phyloP scores from a whole-genome alignment of 2,888 invertebrate species.

The Heteropelma amictum region DNA sequence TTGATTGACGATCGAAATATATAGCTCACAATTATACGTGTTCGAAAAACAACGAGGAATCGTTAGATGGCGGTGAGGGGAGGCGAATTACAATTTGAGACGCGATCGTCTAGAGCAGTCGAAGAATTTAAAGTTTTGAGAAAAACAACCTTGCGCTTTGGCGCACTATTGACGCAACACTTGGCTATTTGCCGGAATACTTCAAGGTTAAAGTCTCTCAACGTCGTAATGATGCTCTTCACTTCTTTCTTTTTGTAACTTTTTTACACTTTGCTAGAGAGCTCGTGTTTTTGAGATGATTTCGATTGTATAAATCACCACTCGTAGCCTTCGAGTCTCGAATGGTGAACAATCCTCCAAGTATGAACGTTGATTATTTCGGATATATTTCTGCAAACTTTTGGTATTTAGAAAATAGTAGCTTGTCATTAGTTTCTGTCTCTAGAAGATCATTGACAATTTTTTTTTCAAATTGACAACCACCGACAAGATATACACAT shows the following conservation, averaged over 20 bases:
- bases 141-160: conserved; percentile 9
- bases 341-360: no score
- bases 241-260: not conserved
- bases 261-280: not conserved
- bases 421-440: no score
- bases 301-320: no score
- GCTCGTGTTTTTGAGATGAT: not conserved
- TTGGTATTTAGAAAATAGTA: no score
- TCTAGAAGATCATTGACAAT: no score
- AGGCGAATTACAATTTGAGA: conserved; percentile 8
- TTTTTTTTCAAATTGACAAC: no score
- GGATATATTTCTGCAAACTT: no score
- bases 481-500: no score
- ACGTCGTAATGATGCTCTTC: not conserved
- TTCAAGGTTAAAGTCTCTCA: conserved; percentile 21
- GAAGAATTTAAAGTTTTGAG: conserved; percentile 3
- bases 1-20: conserved; percentile 9
- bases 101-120: not conserved
- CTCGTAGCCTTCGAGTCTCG: no score
- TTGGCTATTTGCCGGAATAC: conserved; percentile 18
- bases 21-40: conserved; percentile 3
- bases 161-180: conserved; percentile 19
- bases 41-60: not conserved
- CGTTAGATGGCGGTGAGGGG: not conserved
- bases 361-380: no score